Evolutionary conservation across 1,140 invertebrate species (phyloP), one percentile per base, ranked within the genome.

Genomic region (Leptinotarsa undecemlineata): DNA sequence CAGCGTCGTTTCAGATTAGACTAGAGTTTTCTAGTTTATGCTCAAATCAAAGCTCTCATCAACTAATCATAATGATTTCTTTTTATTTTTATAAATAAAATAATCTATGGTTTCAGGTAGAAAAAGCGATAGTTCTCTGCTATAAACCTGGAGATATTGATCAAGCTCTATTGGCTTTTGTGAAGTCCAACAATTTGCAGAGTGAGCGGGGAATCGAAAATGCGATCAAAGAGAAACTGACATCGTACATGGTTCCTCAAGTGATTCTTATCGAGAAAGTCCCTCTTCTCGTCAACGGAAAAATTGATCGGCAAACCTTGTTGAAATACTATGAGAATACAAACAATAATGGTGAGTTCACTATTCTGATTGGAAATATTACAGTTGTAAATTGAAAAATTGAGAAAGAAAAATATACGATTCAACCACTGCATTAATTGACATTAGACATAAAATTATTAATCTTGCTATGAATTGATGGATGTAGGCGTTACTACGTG

Each of bases 231-330:
- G 88, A 88, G 69, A 88, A 86, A 61, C 82, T 95, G 3, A 89
- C 92, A 0, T 85, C 89, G 6, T 95, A 95, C 82, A 94, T 95
- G 92, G 87, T 94, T 11, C 94, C 94, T 0, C 91, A 92, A 85
- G 88, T 95, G 0, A 87, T 94, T 8, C 83, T 93, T 1, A 83
- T 95, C 4, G 90, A 94, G 11, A 88, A 84, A 6, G 90, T 96
- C 73, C 95, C 94, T 0, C 85, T 94, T 4, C 84, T 96, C 13
- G 92, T 93, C 0, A 96, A 96, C 84, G 94, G 94, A 6, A 96
- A 96, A 87, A 91, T 92, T 13, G 94, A 96, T 84, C 87, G 94
- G 72, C 94, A 95, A 82, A 84, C 87, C 0, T 83, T 96, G 26
- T 83, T 95, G 57, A 91, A 91, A 79, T 87, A 88, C 76, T 95